These are phyloP conservation scores for Rallus limicola DNA, from an alignment of 2,113 vertebrate species.

Conservation along the genomic window DNA sequence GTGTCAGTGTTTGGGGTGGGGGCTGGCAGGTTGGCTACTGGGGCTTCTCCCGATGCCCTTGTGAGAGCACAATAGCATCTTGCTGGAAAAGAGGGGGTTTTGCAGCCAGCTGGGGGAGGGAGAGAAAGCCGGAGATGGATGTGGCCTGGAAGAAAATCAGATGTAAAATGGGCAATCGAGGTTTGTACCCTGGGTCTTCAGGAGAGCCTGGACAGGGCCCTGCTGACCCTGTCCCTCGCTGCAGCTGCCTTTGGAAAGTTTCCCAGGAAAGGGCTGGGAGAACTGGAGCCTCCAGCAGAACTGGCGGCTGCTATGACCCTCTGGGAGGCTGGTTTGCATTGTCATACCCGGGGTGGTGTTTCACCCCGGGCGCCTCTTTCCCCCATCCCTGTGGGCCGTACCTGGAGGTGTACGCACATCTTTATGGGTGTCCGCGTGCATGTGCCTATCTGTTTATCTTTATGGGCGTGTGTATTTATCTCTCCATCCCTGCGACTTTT, in stretches of 20 bases:
- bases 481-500: constrained; percentile 39
- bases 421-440: neutral
- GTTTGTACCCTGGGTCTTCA: neutral
- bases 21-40: neutral
- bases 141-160: neutral
- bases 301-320: neutral
- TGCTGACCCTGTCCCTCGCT: neutral
- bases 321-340: neutral
- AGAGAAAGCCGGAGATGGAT: neutral
- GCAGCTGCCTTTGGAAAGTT: neutral
- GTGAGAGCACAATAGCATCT: neutral
- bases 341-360: neutral
- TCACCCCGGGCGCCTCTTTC: neutral
- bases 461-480: neutral
- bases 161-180: neutral
- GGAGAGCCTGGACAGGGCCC: neutral
- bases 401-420: neutral
- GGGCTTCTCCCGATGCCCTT: neutral
- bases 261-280: neutral
- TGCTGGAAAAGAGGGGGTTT: neutral
- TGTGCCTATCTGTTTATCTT: neutral
- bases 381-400: accelerated
- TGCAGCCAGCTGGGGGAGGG: neutral
- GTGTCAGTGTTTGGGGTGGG: no score
- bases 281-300: neutral